Base-by-base conservation (phyloP, 2,797 vertebrate species). In the Mormyrops attenuatus region DNA sequence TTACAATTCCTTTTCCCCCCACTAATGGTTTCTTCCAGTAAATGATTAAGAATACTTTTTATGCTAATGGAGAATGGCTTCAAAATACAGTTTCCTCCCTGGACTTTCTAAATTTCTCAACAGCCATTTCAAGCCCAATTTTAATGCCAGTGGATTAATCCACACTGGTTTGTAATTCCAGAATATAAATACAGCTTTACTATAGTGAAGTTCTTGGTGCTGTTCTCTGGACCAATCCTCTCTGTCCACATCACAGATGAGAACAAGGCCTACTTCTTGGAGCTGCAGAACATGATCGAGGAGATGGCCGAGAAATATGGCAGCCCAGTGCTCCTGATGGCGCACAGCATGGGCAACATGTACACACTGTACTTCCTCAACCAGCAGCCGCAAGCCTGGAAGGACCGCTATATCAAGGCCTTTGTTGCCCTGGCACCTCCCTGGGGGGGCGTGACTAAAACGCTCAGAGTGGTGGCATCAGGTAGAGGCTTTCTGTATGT, bases 321-420 rank as follows among this genome's bases (percentile, higher is more conserved):
- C 0, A 94, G 96, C 80, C 98, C 97, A 0, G 97, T 99, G 91
- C 97, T 99, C 53, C 95, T 99, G 86, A 96, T 99, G 4, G 98
- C 98, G 88, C 99, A 99, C 95, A 99, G 99, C 82, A 99, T 99
- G 99, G 99, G 99, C n/a, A 99, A 99, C 91, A 96, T 99, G 97
- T 99, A 99, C 94, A 97, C 96, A 0, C 94, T 99, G 77, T 99
- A 99, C 95, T 99, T 99, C 95, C 97, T 99, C 90, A 98, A 98
- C 93, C 97, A 93, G 53, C 98, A 99, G 94, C 94, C 96, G 0
- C 98, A 99, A 93, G 95, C 95, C 53, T 99, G 99, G 99, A 99
- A 99, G 92, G 97, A 99, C 95, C 95, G 94, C 89, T 97, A 98
- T 93, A 97, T 99, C 92, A 96, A 95, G 88, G 96, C 97, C 15